phyloP scores from a whole-genome alignment of 2,113 vertebrate species.

The Pseudorasbora parva region DNA sequence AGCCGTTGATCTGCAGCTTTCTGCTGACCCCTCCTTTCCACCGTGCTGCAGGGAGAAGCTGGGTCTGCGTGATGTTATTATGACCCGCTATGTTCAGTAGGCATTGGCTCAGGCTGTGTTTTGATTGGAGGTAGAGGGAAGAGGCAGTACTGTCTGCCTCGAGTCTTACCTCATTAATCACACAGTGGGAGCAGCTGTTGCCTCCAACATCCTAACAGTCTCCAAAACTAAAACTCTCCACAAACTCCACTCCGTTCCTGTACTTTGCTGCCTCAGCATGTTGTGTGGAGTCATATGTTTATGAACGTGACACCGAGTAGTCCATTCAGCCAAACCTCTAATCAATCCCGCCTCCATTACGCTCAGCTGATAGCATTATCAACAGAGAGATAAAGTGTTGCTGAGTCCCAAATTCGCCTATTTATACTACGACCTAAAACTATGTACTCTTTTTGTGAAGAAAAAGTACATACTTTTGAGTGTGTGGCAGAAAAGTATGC shows the following conservation, averaged over 20 bases:
- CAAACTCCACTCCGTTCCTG: conserved; percentile 25
- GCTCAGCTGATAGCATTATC: neutral
- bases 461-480: too few species aligned
- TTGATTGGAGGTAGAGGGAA: conserved; percentile 38
- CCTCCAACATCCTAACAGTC: conserved; percentile 56
- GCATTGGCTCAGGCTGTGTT: conserved; percentile 1
- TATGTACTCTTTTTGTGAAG: too few species aligned
- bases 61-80: neutral
- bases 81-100: neutral
- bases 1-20: conserved; percentile 7
- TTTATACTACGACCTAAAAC: too few species aligned
- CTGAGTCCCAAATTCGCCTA: too few species aligned
- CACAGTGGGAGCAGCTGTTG: conserved; percentile 62
- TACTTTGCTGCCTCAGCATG: conserved; percentile 46
- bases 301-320: conserved; percentile 29
- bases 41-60: neutral
- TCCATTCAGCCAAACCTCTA: conserved; percentile 6
- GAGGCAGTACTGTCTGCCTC: conserved; percentile 45
- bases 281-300: conserved; percentile 29
- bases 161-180: conserved; percentile 64
- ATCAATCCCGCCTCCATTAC: conserved; percentile 17
- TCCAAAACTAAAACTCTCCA: conserved; percentile 27
- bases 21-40: neutral
- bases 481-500: too few species aligned
- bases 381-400: neutral